Conservation (phyloP, 1,140 invertebrate species). For the Oedothorax gibbosus region DNA sequence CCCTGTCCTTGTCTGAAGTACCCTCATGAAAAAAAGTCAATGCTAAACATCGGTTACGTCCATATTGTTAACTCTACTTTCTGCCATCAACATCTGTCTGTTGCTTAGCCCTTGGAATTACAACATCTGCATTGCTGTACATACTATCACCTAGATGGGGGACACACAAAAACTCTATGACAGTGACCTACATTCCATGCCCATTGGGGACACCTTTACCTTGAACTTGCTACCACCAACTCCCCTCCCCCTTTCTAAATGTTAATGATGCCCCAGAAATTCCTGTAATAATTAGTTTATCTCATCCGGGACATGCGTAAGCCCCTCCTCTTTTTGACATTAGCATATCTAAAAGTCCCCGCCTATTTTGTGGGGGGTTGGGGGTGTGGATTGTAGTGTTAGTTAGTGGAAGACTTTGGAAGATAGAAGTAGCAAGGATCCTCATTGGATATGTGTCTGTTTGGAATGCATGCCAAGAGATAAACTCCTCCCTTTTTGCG, state of each 20-base stretch:
- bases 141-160: not conserved
- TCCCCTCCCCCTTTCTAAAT: conserved; percentile 24
- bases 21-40: no score
- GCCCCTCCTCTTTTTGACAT: conserved; percentile 42
- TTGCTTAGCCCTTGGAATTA: no score
- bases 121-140: not conserved
- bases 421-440: no score
- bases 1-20: no score
- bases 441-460: no score
- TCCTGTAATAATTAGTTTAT: conserved; percentile 50
- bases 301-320: conserved; percentile 33
- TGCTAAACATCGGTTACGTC: no score
- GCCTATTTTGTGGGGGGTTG: conserved; percentile 16
- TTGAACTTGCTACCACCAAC: conserved; percentile 35
- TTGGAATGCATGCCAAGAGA: no score
- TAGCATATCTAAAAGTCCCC: conserved; percentile 39
- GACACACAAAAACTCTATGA: conserved; percentile 6
- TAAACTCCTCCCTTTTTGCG: no score
- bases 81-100: no score
- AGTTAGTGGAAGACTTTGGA: not conserved
- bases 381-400: not conserved
- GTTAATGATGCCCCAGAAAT: conserved; percentile 52
- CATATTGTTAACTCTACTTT: no score
- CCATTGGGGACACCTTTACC: conserved; percentile 21
- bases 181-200: conserved; percentile 37